phyloP scores from a whole-genome alignment of 2,888 invertebrate species.

The Diplazon laetatorius region DNA sequence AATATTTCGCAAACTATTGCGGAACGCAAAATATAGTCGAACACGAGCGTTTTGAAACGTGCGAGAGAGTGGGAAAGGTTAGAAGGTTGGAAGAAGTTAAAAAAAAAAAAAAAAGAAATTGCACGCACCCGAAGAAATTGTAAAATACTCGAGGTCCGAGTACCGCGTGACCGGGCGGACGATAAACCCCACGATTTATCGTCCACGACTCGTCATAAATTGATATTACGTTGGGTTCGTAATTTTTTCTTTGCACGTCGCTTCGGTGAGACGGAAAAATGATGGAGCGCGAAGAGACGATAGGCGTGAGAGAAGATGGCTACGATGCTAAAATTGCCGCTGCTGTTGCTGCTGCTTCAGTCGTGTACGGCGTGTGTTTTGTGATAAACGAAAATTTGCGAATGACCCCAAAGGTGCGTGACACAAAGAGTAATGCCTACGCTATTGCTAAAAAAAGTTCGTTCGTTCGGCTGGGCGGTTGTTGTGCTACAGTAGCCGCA shows the following conservation, averaged over 20 bases:
- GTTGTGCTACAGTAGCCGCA: not conserved
- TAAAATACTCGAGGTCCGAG: slow-evolving; percentile 59
- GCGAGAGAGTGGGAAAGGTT: not conserved
- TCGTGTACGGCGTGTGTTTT: slow-evolving; percentile 10
- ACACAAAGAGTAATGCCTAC: slow-evolving; percentile 17
- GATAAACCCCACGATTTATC: slow-evolving; percentile 66
- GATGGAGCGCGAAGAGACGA: slow-evolving; percentile 2
- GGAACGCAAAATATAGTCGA: slow-evolving; percentile 1
- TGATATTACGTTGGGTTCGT: slow-evolving; percentile 60
- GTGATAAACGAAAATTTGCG: slow-evolving; percentile 50
- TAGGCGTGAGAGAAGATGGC: not conserved
- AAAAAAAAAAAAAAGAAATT: too few relatives aligned
- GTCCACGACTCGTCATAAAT: slow-evolving; percentile 63
- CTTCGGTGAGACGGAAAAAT: slow-evolving; percentile 26
- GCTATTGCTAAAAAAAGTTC: not conserved
- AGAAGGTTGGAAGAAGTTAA: not conserved
- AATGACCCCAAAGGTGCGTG: too few relatives aligned
- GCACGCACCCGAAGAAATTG: slow-evolving; percentile 19
- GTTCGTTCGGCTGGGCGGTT: not conserved
- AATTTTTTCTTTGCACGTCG: slow-evolving; percentile 56
- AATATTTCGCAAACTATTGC: too few relatives aligned
- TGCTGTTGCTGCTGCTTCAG: slow-evolving; percentile 21
- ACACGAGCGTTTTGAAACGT: slow-evolving; percentile 8
- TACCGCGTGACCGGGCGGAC: slow-evolving; percentile 43
- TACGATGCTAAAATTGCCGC: too few relatives aligned